Base-by-base conservation (phyloP, 1,140 invertebrate species). In the Metaphire vulgaris region DNA sequence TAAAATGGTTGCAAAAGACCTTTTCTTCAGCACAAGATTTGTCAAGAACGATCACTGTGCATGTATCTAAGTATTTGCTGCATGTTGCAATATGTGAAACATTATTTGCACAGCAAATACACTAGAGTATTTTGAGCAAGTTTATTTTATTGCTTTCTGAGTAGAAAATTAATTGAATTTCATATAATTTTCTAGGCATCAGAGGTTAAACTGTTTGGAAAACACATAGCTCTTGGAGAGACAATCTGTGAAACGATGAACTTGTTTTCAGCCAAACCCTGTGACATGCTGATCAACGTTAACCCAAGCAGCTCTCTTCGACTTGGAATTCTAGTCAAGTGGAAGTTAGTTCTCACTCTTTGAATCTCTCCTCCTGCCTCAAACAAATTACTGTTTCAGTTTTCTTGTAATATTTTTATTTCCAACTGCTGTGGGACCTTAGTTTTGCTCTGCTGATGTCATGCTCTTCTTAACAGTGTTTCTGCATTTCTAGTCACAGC, bases 271-370 rank as follows among this genome's bases (percentile, higher is more conserved):
- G 85, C 89, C 33, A 87, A 89, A 75, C 88, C 89, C n/a, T 90
- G 91, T 80, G 83, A 90, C 30, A 89, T 91, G 88, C 90, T 90
- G 1, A 88, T 91, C 81, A 90, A 89, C 82, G 84, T 91, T 75
- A 91, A 91, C 82, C 83, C 87, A 21, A 89, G 87, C 78, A 90
- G 90, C 74, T 89, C 89, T n/a, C 83, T 91, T 33, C 91, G 90
- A 85, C 85, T 91, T 56, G 89, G 89, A 79, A 80, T 91, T 73
- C 82, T 91, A 56, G 88, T 90, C 74, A 88, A 88, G 6, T 91
- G 90, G 90, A 88, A 89, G 89, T 89, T 84, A 87, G 89, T 85
- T 74, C 74, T 73, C 32, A 0, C 2, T 33, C 33, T 74, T 33
- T 67, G 79, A 72, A 34, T 74, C 77, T 26, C 68, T 81, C 30